phyloP scores from a whole-genome alignment of 2,797 vertebrate genomes.

The Bryconaethiops microstoma region DNA sequence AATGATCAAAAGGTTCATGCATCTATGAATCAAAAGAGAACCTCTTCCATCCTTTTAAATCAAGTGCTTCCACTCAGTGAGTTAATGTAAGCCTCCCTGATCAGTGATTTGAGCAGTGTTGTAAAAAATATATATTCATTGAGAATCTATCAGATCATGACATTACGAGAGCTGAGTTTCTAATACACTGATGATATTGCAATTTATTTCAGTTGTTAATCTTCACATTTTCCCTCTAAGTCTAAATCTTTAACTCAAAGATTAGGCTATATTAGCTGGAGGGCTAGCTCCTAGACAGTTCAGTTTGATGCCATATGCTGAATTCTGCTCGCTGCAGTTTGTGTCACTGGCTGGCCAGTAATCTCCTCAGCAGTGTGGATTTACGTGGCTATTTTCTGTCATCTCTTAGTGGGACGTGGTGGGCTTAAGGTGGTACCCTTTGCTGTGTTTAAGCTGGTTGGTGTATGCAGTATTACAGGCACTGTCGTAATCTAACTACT shows the following conservation, averaged over 20 bases:
- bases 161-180: not conserved
- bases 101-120: not conserved
- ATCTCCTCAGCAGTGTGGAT: constrained; percentile 76
- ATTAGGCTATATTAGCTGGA: constrained; percentile 36
- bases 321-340: constrained; percentile 55
- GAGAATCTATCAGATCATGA: constrained; percentile 6
- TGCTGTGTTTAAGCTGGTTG: constrained; percentile 34
- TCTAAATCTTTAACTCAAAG: constrained; percentile 10
- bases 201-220: constrained; percentile 29
- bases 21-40: not conserved
- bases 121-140: not conserved
- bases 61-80: not conserved
- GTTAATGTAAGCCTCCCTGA: not conserved
- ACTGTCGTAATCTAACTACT: not conserved
- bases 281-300: constrained; percentile 42
- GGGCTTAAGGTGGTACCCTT: constrained; percentile 64
- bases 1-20: not conserved
- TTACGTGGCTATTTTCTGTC: constrained; percentile 77
- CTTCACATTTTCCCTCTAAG: not conserved
- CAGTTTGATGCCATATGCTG: constrained; percentile 68
- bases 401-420: constrained; percentile 67
- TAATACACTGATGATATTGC: constrained; percentile 18
- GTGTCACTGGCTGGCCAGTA: constrained; percentile 63
- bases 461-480: not conserved
- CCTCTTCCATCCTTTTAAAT: not conserved